These are phyloP conservation scores for Brachystomella parvula DNA, from an alignment of 1,140 invertebrate species.

Conservation along the genomic window DNA sequence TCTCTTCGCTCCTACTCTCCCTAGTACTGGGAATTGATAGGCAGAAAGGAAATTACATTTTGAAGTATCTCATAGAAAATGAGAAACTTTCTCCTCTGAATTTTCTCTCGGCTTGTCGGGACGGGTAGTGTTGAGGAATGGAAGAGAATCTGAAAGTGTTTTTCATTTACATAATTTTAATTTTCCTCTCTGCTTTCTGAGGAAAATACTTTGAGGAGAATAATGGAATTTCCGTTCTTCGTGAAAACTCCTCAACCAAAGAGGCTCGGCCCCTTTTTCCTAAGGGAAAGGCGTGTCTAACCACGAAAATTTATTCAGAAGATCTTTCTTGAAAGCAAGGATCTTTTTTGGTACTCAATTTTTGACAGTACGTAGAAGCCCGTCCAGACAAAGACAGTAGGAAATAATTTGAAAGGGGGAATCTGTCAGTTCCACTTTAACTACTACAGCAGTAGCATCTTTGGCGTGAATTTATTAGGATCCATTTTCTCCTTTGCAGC, in stretches of 20 bases:
- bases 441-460: no score
- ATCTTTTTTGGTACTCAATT: no score
- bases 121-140: no score
- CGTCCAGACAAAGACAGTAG: no score
- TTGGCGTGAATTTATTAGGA: no score
- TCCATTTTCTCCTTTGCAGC: no score
- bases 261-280: neutral
- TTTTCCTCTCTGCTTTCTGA: neutral
- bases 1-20: neutral
- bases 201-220: neutral
- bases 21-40: neutral
- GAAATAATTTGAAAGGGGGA: no score
- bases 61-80: neutral
- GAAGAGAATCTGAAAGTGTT: conserved; percentile 10
- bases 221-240: conserved; percentile 6
- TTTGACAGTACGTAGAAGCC: no score
- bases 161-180: conserved; percentile 13
- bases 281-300: neutral
- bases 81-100: neutral
- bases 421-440: no score
- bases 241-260: no score
- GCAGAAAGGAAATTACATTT: conserved; percentile 11
- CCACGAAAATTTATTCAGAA: neutral
- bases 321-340: no score
- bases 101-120: neutral